Evolutionary conservation across 2,113 vertebrate genomes (phyloP).

Genomic region (Thinocorus orbignyianus): DNA sequence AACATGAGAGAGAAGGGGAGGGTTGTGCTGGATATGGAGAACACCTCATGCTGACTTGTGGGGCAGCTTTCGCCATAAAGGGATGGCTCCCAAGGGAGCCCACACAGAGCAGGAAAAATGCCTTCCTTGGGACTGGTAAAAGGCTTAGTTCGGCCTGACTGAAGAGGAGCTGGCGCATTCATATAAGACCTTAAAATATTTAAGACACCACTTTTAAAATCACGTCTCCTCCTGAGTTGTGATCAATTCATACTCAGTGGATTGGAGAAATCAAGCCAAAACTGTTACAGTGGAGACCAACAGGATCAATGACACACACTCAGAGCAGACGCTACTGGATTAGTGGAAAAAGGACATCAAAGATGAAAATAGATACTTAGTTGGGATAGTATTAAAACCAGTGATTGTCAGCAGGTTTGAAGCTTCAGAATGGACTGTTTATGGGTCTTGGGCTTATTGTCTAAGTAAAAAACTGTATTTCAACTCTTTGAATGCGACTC

Average conservation of each 20-base stretch:
- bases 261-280: not conserved
- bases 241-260: not conserved
- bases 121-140: accelerated
- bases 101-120: not conserved
- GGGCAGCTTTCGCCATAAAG: not conserved
- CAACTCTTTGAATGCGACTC: not conserved
- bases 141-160: not conserved
- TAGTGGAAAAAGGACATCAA: not conserved
- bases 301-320: not conserved
- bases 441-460: not conserved
- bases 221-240: not conserved
- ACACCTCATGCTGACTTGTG: not conserved
- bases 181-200: not conserved
- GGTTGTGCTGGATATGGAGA: not conserved
- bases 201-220: not conserved
- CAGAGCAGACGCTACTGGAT: not conserved
- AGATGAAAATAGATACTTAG: not conserved
- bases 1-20: not conserved
- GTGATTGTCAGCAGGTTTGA: not conserved
- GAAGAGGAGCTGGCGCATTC: not conserved
- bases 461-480: not conserved
- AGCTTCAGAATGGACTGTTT: not conserved
- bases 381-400: not conserved
- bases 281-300: not conserved
- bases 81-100: not conserved